Percentiles rank a stretch among this genome's conserved stretches.
phyloP scores from a whole-genome alignment of 2,888 invertebrate genomes.

The Drosophila monieri region DNA sequence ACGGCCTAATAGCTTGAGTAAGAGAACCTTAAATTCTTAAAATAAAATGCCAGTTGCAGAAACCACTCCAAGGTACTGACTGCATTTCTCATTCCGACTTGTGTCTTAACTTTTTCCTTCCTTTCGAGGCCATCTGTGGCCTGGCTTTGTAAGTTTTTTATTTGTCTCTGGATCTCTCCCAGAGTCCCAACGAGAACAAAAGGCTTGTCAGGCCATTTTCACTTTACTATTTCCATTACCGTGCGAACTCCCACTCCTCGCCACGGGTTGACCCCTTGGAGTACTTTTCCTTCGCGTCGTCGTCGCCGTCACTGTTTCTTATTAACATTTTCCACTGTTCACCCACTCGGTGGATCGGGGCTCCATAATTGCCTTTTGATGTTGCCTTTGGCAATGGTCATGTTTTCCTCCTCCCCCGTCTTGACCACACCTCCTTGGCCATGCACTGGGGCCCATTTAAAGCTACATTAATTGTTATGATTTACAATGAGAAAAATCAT shows the following conservation, averaged over 20 bases:
- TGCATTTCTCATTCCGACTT: conserved; percentile 12
- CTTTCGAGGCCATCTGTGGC: conserved; percentile 28
- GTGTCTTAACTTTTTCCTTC: conserved; percentile 6
- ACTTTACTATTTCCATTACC: conserved; percentile 62
- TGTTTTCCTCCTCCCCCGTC: conserved; percentile 16
- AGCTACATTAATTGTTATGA: conserved; percentile 76
- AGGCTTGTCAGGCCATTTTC: conserved; percentile 70
- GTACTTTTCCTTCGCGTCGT: conserved; percentile 8
- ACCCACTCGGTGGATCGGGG: conserved; percentile 33
- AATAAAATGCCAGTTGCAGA: background rate
- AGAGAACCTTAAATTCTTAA: background rate
- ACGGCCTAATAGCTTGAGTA: no score
- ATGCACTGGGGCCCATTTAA: conserved; percentile 46
- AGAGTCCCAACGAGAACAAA: conserved; percentile 42
- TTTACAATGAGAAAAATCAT: conserved; percentile 77
- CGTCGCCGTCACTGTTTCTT: conserved; percentile 24
- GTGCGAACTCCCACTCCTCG: conserved; percentile 56
- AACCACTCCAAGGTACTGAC: background rate
- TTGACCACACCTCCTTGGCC: background rate
- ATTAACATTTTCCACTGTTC: conserved; percentile 51
- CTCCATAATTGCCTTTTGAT: conserved; percentile 70
- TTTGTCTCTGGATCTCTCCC: conserved; percentile 12
- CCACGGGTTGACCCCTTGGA: background rate
- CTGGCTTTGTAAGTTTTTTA: conserved; percentile 6
- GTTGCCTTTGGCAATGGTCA: conserved; percentile 51